Base-by-base conservation (phyloP, 1,140 invertebrate genomes). In the Drosophila leontia region DNA sequence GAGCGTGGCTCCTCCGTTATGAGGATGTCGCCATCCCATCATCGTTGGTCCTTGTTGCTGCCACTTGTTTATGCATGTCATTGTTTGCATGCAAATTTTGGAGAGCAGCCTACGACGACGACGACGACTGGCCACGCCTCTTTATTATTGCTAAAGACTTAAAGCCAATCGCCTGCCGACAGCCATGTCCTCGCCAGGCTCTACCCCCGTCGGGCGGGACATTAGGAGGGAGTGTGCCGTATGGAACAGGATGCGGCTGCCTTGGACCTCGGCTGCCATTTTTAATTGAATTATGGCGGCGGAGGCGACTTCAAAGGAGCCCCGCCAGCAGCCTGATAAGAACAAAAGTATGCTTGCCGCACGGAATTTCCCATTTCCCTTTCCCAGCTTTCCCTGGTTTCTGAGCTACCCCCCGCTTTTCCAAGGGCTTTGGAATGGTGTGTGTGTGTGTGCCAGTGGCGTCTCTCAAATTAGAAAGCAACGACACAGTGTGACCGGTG, bases 51-150 rank as follows among this genome's bases (percentile, higher is more conserved):
- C 67, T 67, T 72, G 53, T 48, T 39, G 35, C 63, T 71, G 70
- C 76, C 64, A 78, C 74, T 84, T 78, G 78, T 84, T 88, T 84
- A 84, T 88, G 84, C 84, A 81, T 81, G 84, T 88, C 84, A 88
- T 88, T 88, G 84, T 88, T 88, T 88, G 80, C 84, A 88, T 88
- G 80, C 80, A 88, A 88, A 88, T 88, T 80, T 75, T 59, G 47
- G 47, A 39, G 35, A 64, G 39, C 65, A 59, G 74, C 59, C 75
- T 51, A 51, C 57, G 41, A 37, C 48, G 48, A 39, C 9, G 29
- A 32, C 45, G 7, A 32, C 9, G 29, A 12, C 32, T 32, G 29
- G 34, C 53, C 35, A 55, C 53, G 35, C 53, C 35, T n/a, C 53
- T 56, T 39, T 56, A 56, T 56, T 56, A 56, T 56, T 56, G 53